These are phyloP conservation scores for Gryon sp. DNA, from an alignment of 1,140 invertebrate genomes.

Conservation along the genomic window DNA sequence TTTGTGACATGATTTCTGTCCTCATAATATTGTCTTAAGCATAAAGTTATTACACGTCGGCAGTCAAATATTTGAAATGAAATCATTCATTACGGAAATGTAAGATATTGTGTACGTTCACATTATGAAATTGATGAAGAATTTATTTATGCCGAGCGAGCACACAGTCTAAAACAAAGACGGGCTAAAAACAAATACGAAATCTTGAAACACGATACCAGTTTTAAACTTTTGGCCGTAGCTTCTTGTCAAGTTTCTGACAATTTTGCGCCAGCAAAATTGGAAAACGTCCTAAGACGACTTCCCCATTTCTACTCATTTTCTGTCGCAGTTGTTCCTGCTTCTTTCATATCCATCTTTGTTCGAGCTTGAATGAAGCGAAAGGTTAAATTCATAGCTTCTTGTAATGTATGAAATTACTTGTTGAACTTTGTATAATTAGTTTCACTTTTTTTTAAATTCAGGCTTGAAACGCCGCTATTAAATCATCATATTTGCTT, in stretches of 20 bases:
- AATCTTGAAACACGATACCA: slow-evolving; percentile 66
- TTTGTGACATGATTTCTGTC: slow-evolving; percentile 5
- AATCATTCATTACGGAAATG: slow-evolving; percentile 56
- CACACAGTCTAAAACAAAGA: slow-evolving; percentile 43
- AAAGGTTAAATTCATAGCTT: slow-evolving; percentile 9
- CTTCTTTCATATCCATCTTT: slow-evolving; percentile 16
- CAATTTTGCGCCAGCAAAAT: slow-evolving; percentile 51
- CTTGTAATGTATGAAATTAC: slow-evolving; percentile 15
- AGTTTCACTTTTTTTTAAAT: too few species aligned
- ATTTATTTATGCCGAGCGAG: slow-evolving; percentile 42
- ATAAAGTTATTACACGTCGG: slow-evolving; percentile 39
- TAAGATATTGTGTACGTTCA: slow-evolving; percentile 38
- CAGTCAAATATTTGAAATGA: slow-evolving; percentile 45
- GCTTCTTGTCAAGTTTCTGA: slow-evolving; percentile 51
- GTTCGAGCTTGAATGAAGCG: slow-evolving; percentile 14
- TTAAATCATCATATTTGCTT: too few species aligned
- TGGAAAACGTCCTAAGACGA: slow-evolving; percentile 32
- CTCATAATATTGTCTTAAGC: slow-evolving; percentile 19
- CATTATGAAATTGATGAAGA: slow-evolving; percentile 53
- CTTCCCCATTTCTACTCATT: slow-evolving; percentile 31
- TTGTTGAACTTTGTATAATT: slow-evolving; percentile 17
- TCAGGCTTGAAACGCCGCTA: too few species aligned
- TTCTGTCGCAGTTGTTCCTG: slow-evolving; percentile 35
- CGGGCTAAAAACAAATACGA: slow-evolving; percentile 48
- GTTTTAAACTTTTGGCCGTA: slow-evolving; percentile 51